Evolutionary conservation across 2,888 invertebrate genomes (phyloP).

Genomic region (Rhaphigaster nebulosa): DNA sequence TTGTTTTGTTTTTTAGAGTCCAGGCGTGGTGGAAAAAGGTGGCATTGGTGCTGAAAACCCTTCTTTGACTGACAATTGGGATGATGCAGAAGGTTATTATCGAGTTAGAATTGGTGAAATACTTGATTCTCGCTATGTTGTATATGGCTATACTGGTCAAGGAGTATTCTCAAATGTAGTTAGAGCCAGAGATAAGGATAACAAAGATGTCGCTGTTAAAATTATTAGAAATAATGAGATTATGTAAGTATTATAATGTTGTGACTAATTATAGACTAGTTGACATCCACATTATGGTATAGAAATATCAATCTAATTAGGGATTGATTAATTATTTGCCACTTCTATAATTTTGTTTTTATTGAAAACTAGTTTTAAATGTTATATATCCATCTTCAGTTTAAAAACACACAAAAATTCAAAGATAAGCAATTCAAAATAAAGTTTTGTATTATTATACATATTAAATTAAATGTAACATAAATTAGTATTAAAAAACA

Average conservation of each 20-base stretch:
- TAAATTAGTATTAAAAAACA: too few species aligned
- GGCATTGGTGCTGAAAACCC: conserved; percentile 80
- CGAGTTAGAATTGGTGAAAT: conserved; percentile 95
- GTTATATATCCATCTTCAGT: too few species aligned
- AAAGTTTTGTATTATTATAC: too few species aligned
- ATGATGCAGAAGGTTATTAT: conserved; percentile 99
- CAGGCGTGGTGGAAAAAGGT: conserved; percentile 73
- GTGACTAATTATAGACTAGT: neutral
- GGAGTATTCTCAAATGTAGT: conserved; percentile 99
- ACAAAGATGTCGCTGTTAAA: conserved; percentile 95
- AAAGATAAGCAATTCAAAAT: too few species aligned
- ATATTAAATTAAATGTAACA: too few species aligned
- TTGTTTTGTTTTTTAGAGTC: conserved; percentile 72
- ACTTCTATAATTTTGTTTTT: too few species aligned
- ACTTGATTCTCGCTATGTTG: conserved; percentile 90
- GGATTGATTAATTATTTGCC: too few species aligned
- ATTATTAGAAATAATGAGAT: conserved; percentile 99
- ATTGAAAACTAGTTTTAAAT: too few species aligned
- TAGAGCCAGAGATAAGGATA: conserved; percentile 90
- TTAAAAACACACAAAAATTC: too few species aligned
- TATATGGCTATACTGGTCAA: conserved; percentile 98
- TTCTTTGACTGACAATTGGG: conserved; percentile 98
- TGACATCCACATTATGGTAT: too few species aligned
- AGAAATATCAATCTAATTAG: too few species aligned
- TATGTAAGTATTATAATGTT: conserved; percentile 78